Percentiles rank a stretch among this genome's conserved stretches.
phyloP scores from a whole-genome alignment of 2,797 vertebrate genomes.

The Neosalanx taihuensis region DNA sequence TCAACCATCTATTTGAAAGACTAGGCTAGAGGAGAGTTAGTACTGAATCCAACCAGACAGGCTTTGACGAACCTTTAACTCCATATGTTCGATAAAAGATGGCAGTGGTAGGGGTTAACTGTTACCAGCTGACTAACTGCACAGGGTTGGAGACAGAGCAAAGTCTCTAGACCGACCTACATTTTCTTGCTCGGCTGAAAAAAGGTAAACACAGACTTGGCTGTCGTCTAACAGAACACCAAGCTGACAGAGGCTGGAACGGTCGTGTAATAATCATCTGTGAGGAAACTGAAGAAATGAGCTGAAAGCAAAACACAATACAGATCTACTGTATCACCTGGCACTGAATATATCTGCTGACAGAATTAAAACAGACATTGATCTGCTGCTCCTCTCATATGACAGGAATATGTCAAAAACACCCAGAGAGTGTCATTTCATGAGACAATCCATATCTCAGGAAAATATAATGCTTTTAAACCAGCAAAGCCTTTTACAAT shows the following conservation, averaged over 20 bases:
- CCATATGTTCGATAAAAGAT: background rate
- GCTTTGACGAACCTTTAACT: background rate
- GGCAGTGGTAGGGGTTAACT: no score
- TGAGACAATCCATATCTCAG: constrained; percentile 24
- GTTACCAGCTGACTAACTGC: no score
- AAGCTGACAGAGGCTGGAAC: background rate
- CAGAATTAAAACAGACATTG: background rate
- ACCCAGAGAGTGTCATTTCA: background rate
- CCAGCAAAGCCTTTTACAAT: constrained; percentile 38
- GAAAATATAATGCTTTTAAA: constrained; percentile 20
- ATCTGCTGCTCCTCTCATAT: constrained; percentile 43
- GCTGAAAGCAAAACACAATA: background rate
- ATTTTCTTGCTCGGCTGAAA: background rate
- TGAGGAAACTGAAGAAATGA: no score
- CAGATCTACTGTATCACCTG: background rate
- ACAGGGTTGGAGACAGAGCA: no score
- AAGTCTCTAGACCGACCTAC: background rate
- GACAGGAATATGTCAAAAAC: constrained; percentile 39
- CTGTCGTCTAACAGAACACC: background rate
- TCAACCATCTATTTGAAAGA: background rate
- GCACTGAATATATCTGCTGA: constrained; percentile 1
- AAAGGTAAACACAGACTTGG: background rate
- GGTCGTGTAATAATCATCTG: no score
- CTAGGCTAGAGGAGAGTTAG: background rate
- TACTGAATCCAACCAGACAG: constrained; percentile 3